Evolutionary conservation across 2,113 vertebrate genomes (phyloP), one percentile per base, ranked within the genome.

Genomic region (Orcinus orca): DNA sequence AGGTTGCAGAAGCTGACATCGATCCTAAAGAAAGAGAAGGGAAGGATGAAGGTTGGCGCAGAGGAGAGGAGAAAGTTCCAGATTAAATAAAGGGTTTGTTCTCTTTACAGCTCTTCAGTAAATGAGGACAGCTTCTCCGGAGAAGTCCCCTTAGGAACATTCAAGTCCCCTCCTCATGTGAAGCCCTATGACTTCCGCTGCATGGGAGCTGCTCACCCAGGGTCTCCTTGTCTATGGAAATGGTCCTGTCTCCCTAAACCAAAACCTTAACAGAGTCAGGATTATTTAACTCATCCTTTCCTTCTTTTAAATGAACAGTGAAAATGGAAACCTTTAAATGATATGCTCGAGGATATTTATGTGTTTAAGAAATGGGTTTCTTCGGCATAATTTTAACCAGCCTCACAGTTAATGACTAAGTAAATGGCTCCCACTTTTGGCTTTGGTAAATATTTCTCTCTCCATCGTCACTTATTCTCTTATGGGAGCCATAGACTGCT

Each of bases 361-460:
- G 55, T 96, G 77, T 95, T 89, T 83, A 97, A 93, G 88, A 94
- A 96, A 83, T 65, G 44, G 87, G 92, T 95, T 93, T 90, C 81
- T 97, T 96, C 62, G 70, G 84, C 41, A 85, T 25, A 67, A 63
- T 81, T 53, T 53, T 18, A 53, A 31, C 38, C 79, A 86, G 58
- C 65, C 55, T 95, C 77, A 67, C 8, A 89, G 93, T 55, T 97
- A 97, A 95, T 95, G 88, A 96, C 58, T 89, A 83, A 97, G 97
- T 74, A 94, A 96, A 96, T 62, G 88, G 63, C 67, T 97, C 92
- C n/a, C 68, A 18, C 62, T 97, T 96, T 90, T 13, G 55, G 77
- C 67, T 96, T 95, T 74, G 86, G 96, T 94, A 97, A 97, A 93
- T 86, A 97, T 86, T 90, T 91, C 94, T 93, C 65, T 95, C 81